Evolutionary conservation across 2,113 vertebrate species (phyloP), one percentile per base, ranked within the genome.

Genomic region (Tragelaphus strepsiceros): DNA sequence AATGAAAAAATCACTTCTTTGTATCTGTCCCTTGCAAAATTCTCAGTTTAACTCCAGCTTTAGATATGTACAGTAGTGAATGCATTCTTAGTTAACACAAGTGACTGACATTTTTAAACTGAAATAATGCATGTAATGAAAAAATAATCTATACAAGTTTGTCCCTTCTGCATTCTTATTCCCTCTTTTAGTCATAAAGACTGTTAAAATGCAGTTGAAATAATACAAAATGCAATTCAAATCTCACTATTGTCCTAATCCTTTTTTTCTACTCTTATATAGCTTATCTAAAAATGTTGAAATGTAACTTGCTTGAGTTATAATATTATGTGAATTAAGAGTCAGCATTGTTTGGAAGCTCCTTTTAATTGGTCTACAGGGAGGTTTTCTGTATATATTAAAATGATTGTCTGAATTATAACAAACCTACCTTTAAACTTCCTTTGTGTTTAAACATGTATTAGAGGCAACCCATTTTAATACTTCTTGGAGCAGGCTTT

Each of bases 321-420:
- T 95, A 98, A 98, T 98, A 97, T 94, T 94, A 56, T 93, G 97
- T 98, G 98, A 99, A 98, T 98, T 98, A 98, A 98, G 94, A 97
- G 88, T 97, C 97, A 96, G 90, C 98, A 98, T 98, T 98, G 98
- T 99, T 99, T 99, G 97, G 96, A 98, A 98, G 98, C 96, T 91
- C 96, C 96, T 98, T 98, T 99, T 98, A 99, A 99, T 99, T 99
- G 98, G 98, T 91, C 98, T 99, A 97, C 51, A 90, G 98, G 98
- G 99, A 99, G 97, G 46, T 78, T 98, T 98, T 98, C 98, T 97
- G 98, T 98, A 98, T 98, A 97, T 98, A 98, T 98, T 99, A 98
- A 98, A 98, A 98, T 98, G 97, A 98, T 97, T 93, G 43, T 98
- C 96, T 98, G 97, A 98, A 98, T 98, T 98, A 97, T 96, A 99